Evolutionary conservation across 2,888 invertebrate species (phyloP).

Genomic region (Eueremaeus valkanovi): DNA sequence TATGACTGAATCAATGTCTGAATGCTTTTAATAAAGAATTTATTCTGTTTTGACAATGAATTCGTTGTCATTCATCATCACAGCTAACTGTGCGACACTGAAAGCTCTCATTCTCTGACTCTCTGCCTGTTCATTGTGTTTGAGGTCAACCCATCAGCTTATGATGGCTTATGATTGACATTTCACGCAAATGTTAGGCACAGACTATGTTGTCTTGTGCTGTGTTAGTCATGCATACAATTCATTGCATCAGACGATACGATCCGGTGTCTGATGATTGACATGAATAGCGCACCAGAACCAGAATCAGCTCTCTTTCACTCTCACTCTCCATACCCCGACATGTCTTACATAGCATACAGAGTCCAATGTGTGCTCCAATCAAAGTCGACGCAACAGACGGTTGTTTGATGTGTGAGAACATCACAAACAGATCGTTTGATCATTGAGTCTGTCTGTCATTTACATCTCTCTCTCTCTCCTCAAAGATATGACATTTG

Average conservation of each 20-base stretch:
- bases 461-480: too few species aligned
- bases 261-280: background rate
- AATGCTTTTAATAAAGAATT: too few species aligned
- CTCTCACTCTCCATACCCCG: too few species aligned
- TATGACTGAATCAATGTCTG: constrained; percentile 10
- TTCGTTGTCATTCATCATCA: background rate
- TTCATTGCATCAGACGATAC: background rate
- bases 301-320: background rate
- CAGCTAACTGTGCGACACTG: background rate
- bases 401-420: too few species aligned
- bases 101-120: background rate
- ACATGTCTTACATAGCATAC: too few species aligned
- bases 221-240: constrained; percentile 1
- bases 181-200: background rate
- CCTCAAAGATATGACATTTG: too few species aligned
- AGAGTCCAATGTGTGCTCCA: too few species aligned
- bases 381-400: too few species aligned
- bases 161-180: constrained; percentile 13
- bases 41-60: constrained; percentile 6
- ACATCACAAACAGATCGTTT: too few species aligned
- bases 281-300: background rate
- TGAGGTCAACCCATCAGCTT: constrained; percentile 1
- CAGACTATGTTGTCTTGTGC: background rate
- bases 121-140: background rate
- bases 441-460: too few species aligned